Percentiles rank a stretch among this genome's conserved stretches.
Evolutionary conservation across 53 echinoderm and acorn worm genomes (phyloP).

Genomic region (Zoroaster sp.): DNA sequence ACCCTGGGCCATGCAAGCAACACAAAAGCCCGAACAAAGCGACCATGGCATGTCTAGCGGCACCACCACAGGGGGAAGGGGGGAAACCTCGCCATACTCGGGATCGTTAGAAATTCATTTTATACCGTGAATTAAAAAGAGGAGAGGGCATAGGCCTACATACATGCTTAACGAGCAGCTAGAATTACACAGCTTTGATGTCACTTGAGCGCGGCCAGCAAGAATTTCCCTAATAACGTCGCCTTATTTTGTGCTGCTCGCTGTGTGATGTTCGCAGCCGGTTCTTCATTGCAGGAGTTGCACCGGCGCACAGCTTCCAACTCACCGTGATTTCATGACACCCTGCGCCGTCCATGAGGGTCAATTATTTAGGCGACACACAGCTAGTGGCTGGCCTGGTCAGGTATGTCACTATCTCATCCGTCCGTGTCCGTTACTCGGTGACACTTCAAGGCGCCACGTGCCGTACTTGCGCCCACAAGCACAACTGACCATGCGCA

Average conservation of each 20-base stretch:
- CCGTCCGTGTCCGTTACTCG: background rate
- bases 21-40: constrained; percentile 44
- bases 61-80: constrained; percentile 19
- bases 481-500: background rate
- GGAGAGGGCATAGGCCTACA: constrained; percentile 62
- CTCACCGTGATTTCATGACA: constrained; percentile 15
- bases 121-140: constrained; percentile 51
- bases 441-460: background rate
- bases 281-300: background rate
- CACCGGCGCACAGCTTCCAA: background rate
- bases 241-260: background rate
- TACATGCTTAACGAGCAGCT: constrained; percentile 59
- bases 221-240: constrained; percentile 28
- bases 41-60: constrained; percentile 47
- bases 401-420: background rate
- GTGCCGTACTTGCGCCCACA: background rate
- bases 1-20: constrained; percentile 38
- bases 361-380: constrained; percentile 26
- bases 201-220: constrained; percentile 13
- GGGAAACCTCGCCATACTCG: background rate
- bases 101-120: constrained; percentile 63
- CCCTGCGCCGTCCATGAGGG: constrained; percentile 7
- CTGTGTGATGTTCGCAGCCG: background rate
- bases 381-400: background rate
- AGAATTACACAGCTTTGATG: constrained; percentile 47